Evolutionary conservation across 2,888 invertebrate species (phyloP).

Genomic region (Pharmacophagus antenor): DNA sequence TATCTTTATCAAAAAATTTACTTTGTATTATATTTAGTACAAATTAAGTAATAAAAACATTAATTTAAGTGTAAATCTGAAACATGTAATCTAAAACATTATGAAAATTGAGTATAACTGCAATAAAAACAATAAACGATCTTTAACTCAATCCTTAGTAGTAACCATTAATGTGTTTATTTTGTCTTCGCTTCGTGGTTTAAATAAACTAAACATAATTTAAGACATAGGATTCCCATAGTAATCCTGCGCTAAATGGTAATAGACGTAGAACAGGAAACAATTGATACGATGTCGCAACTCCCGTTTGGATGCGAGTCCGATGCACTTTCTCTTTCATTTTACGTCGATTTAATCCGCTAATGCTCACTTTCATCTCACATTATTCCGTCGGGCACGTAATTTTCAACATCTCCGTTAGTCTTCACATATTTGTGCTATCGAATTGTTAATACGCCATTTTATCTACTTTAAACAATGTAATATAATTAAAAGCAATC

Average conservation of each 20-base stretch:
- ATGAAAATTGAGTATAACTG: too few species aligned
- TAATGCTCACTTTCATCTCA: conserved; percentile 44
- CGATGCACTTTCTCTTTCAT: conserved; percentile 39
- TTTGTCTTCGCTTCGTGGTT: background rate
- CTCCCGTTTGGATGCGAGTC: conserved; percentile 35
- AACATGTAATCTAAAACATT: too few species aligned
- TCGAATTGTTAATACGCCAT: conserved; percentile 16
- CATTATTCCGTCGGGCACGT: conserved; percentile 38
- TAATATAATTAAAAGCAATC: background rate
- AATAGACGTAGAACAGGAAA: conserved; percentile 32
- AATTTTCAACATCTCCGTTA: conserved; percentile 37
- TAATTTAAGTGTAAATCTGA: too few species aligned
- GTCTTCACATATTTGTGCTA: conserved; percentile 18
- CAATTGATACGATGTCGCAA: conserved; percentile 35
- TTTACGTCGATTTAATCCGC: conserved; percentile 36
- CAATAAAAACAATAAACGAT: too few species aligned
- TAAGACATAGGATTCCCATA: background rate
- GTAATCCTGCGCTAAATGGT: background rate
- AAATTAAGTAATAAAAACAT: too few species aligned
- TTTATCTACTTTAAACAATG: background rate
- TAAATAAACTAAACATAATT: background rate
- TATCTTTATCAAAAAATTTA: too few species aligned
- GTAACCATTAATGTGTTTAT: too few species aligned
- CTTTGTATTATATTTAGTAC: too few species aligned
- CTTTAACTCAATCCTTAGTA: too few species aligned